These are phyloP conservation scores for Stenodema calcarata DNA, from an alignment of 2,888 invertebrate species.

Conservation along the genomic window DNA sequence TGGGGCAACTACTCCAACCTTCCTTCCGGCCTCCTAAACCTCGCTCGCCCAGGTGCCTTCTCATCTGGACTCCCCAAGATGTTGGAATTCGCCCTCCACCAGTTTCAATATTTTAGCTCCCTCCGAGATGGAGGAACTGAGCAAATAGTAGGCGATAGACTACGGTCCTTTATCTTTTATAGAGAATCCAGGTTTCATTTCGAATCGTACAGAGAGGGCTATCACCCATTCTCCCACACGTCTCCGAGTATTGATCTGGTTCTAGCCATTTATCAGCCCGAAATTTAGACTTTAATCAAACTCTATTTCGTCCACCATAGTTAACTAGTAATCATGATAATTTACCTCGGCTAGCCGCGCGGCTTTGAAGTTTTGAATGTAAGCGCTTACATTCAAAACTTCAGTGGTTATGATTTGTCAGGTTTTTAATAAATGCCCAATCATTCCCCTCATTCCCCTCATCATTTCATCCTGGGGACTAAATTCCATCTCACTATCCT, in stretches of 20 bases:
- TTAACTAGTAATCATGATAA: no score
- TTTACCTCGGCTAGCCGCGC: no score
- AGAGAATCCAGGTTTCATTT: not conserved
- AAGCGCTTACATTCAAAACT: no score
- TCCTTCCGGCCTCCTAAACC: not conserved
- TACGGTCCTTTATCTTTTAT: not conserved
- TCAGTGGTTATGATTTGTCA: no score
- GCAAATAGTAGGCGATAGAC: not conserved
- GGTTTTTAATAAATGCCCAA: no score
- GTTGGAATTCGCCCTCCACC: not conserved
- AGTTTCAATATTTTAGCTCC: slow-evolving; percentile 2
- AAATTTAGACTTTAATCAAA: no score
- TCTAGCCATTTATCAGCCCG: not conserved
- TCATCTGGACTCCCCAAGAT: not conserved
- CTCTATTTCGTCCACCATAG: no score
- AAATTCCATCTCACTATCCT: no score
- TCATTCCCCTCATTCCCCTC: no score
- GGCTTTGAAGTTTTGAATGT: no score
- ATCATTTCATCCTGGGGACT: no score
- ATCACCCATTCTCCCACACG: not conserved
- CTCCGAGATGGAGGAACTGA: not conserved
- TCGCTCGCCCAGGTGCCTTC: not conserved
- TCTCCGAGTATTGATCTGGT: not conserved
- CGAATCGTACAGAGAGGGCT: not conserved
- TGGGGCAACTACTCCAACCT: not conserved